Evolutionary conservation across 2,113 vertebrate genomes (phyloP), one percentile per base, ranked within the genome.

Genomic region (Rhabdornis inornatus): DNA sequence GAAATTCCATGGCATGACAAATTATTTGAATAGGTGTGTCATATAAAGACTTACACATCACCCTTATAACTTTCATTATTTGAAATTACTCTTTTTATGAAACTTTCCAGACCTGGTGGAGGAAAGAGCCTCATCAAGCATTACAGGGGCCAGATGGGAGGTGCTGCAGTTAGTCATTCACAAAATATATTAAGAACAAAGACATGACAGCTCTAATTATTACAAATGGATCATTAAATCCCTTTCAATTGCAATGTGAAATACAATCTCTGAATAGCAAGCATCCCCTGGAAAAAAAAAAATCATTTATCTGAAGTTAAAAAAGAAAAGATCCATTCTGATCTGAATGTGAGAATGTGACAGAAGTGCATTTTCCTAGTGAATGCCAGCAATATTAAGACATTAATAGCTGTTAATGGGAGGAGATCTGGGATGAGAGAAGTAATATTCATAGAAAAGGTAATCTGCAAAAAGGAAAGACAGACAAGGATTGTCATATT

Each of bases 151-250:
- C 88, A 90, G n/a, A 35, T 87, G 79, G 79, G 92, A 94, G 64
- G 68, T 89, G 65, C 60, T 96, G 76, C 79, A 89, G 93, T 86
- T 94, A 90, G 85, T 95, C 72, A 92, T 95, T 96, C 90, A 90
- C 76, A 94, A 93, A 93, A 94, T 59, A 63, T 71, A 64, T 94
- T 57, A 94, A 80, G 85, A 90, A 92, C 33, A 90, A 93, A 95
- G 87, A n/a, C 95, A 92, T 0, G 42, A 84, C 57, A 90, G 69
- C 45, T 89, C 49, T 95, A 93, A 96, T 96, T 91, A 84, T 93
- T 95, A 94, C 72, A 88, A 93, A 96, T 96, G 94, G 83, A 60
- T 90, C 83, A 84, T 95, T 96, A 97, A 95, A 93, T 76, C 61
- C 28, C 14, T 88, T 95, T 74, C 61, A 79, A 86, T 79, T 85